Percentiles rank a stretch among this genome's conserved stretches.
These are phyloP conservation scores for Bombyx mandarina DNA, from an alignment of 1,140 invertebrate genomes.

Conservation along the genomic window DNA sequence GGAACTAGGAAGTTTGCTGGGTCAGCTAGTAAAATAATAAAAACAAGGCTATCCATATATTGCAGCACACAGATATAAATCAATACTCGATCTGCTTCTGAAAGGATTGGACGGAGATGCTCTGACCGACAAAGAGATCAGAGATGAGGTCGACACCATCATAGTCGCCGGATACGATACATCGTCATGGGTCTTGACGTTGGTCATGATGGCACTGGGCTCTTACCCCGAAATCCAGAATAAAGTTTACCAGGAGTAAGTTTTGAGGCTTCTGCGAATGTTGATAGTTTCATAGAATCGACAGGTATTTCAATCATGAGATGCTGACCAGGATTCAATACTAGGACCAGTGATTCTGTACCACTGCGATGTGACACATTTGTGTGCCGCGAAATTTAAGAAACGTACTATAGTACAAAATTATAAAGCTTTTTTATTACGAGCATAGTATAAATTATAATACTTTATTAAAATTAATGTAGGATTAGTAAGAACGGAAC, in stretches of 20 bases:
- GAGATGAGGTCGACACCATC: conserved; percentile 8
- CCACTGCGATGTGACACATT: too few relatives aligned
- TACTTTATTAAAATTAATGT: too few relatives aligned
- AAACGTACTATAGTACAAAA: too few relatives aligned
- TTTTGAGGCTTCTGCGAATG: neutral
- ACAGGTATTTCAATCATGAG: too few relatives aligned
- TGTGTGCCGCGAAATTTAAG: too few relatives aligned
- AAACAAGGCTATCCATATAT: too few relatives aligned
- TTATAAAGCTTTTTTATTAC: too few relatives aligned
- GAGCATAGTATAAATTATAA: too few relatives aligned
- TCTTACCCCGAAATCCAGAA: conserved; percentile 6
- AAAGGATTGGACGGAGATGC: neutral
- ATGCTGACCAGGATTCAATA: too few relatives aligned
- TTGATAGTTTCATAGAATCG: too few relatives aligned
- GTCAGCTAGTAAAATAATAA: neutral
- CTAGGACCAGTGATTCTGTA: too few relatives aligned
- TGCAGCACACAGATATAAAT: conserved; percentile 6
- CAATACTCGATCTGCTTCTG: conserved; percentile 1
- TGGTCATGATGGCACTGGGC: conserved; percentile 1
- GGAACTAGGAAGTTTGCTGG: conserved; percentile 3
- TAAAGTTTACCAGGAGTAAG: conserved; percentile 8
- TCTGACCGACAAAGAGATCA: conserved; percentile 7
- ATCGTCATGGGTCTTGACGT: neutral
- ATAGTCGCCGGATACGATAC: conserved; percentile 5
- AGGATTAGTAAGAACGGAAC: too few relatives aligned